Evolutionary conservation across 2,113 vertebrate genomes (phyloP), one percentile per base, ranked within the genome.

Genomic region (Dissostichus mawsoni): DNA sequence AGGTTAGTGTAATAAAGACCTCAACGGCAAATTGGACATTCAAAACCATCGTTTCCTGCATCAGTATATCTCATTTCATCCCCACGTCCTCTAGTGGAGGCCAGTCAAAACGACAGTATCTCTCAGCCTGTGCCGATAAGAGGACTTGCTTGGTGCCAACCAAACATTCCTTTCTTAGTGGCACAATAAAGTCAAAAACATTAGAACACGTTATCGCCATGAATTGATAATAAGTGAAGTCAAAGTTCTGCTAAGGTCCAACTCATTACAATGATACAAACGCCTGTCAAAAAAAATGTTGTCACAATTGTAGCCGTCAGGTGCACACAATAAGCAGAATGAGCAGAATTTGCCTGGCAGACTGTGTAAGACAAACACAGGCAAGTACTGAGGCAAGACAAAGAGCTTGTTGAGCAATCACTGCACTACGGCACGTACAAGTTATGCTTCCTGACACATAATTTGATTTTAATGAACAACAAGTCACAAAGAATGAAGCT

Each of bases 401-500:
- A 88, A 90, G 77, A 87, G 84, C 87, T 86, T 88, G 89, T 91
- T 92, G 82, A 90, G 84, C 83, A 83, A 90, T 89, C 82, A 92
- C 89, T 81, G 91, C 89, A 92, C 73, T 67, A 92, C 85, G 66
- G 88, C 90, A 85, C 92, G 85, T 83, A 89, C 87, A 86, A 93
- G 93, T 95, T 96, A 95, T 95, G 93, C 93, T 96, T 96, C 68
- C 83, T 96, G 96, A 96, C 96, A 97, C 95, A 95, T 95, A 97
- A 97, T 97, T 97, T 97, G 95, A 93, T 94, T 94, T 93, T 97
- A 97, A 97, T 96, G 95, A 97, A 97, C 97, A 97, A 96, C 94
- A 96, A 97, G 96, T 97, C 97, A 96, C 94, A 96, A 96, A 95
- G 96, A 98, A 97, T 97, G 95, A 97, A 95, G 92, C 95, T 97